Evolutionary conservation across 1,140 invertebrate species (phyloP), one percentile per base, ranked within the genome.

Genomic region (Rhyacophila brunnea): DNA sequence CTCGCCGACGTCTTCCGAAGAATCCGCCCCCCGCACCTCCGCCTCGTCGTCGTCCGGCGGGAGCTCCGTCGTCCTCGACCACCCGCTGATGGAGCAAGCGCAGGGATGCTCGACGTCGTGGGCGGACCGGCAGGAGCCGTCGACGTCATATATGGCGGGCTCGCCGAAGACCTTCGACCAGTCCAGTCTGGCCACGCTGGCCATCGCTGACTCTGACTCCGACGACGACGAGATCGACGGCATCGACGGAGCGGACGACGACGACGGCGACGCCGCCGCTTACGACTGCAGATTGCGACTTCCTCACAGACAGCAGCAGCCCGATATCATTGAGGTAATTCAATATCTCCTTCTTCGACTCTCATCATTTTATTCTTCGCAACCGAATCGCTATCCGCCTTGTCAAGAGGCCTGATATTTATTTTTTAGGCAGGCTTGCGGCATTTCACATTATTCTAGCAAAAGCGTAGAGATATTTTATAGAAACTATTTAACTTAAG

Each of bases 81-180:
- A 28, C 23, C 23, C 23, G 3, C 23, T 28, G 4, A 40, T 15
- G 11, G 38, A 40, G 3, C 38, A n/a, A 11, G 11, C 11, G 15
- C 38, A 40, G 11, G 15, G 38, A 3, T n/a, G 3, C 11, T 40
- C 38, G 38, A 5, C 38, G 38, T 40, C 15, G 38, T 40, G 51
- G 54, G 45, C 15, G 14, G 56, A 63, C 18, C 49, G 49, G 40
- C 61, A 64, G 46, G 51, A 64, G 47, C 61, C 61, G 7, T 64
- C 61, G 6, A 64, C 61, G 28, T 59, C 56, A 0, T 59, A 56
- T 40, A 52, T 59, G 36, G 56, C 57, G 6, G 55, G 56, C 47
- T 64, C 61, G 14, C 59, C 61, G 14, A 19, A 51, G 9, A 56
- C 58, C 35, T 56, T 64, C 10, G 61, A 64, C 19, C 51, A 64